A percentile compares a stretch with the other conserved stretches of the same genome.
Conservation (phyloP, 2,888 invertebrate genomes). For the Adelphocoris suturalis region DNA sequence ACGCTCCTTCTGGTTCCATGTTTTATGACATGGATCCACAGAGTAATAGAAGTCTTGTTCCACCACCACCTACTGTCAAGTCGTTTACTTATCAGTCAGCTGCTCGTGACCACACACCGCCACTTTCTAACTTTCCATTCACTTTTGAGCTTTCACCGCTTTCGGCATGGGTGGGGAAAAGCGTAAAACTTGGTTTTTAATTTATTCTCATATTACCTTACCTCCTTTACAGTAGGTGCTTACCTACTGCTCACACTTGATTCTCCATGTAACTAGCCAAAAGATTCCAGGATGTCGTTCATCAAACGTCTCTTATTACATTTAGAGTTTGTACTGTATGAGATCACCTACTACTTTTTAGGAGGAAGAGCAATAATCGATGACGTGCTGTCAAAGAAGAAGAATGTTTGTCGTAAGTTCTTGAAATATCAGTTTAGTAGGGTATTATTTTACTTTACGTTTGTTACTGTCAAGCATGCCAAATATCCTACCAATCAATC, state of each 20-base stretch:
- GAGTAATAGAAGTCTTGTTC: too few species aligned
- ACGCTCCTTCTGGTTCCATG: too few species aligned
- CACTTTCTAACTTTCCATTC: neutral
- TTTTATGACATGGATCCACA: too few species aligned
- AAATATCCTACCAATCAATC: neutral
- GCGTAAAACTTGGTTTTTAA: neutral
- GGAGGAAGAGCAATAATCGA: conserved; percentile 82
- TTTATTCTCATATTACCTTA: neutral
- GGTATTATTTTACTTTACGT: too few species aligned
- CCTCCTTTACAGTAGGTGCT: too few species aligned
- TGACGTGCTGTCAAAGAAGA: conserved; percentile 81
- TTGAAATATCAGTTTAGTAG: neutral
- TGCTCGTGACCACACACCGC: neutral
- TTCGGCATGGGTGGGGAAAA: neutral
- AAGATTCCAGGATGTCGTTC: neutral
- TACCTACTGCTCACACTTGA: neutral
- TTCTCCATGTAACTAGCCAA: neutral
- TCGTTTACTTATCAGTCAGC: too few species aligned
- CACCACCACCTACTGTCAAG: too few species aligned
- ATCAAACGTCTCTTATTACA: conserved; percentile 42
- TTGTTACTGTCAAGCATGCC: too few species aligned
- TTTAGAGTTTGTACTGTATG: conserved; percentile 74
- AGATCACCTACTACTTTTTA: conserved; percentile 82
- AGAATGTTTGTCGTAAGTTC: conserved; percentile 81
- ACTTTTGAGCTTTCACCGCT: neutral